Percentiles rank a stretch among this genome's conserved stretches.
Conservation (phyloP, 2,888 invertebrate genomes). For the Sycophila texana region DNA sequence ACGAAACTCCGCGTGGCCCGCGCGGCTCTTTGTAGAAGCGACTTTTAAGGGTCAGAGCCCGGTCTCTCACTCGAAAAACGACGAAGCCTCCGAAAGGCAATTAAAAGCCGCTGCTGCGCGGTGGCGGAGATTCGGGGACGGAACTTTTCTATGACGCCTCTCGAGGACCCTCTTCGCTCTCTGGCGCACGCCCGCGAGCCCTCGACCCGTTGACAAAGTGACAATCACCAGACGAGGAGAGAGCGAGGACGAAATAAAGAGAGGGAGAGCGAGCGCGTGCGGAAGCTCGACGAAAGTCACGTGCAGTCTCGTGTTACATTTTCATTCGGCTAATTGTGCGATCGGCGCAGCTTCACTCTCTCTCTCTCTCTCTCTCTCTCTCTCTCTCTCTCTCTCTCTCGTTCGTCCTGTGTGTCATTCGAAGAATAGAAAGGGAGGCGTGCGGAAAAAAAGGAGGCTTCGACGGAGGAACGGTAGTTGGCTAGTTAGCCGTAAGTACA, state of each 20-base stretch:
- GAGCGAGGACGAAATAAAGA: conserved; percentile 62
- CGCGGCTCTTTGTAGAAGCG: neutral
- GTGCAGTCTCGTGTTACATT: conserved; percentile 75
- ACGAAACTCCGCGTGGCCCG: conserved; percentile 26
- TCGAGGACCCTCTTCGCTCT: conserved; percentile 59
- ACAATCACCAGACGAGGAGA: conserved; percentile 66
- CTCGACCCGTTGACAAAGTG: conserved; percentile 73
- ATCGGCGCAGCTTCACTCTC: neutral
- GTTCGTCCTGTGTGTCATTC: conserved; percentile 42
- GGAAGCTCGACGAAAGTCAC: conserved; percentile 68
- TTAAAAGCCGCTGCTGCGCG: conserved; percentile 47
- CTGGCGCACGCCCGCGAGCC: conserved; percentile 58
- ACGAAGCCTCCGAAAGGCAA: conserved; percentile 54
- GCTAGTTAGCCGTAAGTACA: conserved; percentile 34
- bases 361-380: too few relatives aligned
- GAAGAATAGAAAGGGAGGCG: conserved; percentile 26
- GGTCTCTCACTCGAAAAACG: conserved; percentile 47
- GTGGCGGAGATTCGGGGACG: conserved; percentile 57
- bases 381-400: neutral
- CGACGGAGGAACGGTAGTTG: conserved; percentile 13
- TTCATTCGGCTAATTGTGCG: conserved; percentile 75
- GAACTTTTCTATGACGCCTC: conserved; percentile 56
- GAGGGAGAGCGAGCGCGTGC: conserved; percentile 40
- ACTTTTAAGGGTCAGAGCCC: conserved; percentile 14
- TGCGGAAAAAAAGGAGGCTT: conserved; percentile 10